Percentiles rank a stretch among this genome's conserved stretches.
Conservation (phyloP, 2,113 vertebrate genomes). For the Tetrax tetrax region DNA sequence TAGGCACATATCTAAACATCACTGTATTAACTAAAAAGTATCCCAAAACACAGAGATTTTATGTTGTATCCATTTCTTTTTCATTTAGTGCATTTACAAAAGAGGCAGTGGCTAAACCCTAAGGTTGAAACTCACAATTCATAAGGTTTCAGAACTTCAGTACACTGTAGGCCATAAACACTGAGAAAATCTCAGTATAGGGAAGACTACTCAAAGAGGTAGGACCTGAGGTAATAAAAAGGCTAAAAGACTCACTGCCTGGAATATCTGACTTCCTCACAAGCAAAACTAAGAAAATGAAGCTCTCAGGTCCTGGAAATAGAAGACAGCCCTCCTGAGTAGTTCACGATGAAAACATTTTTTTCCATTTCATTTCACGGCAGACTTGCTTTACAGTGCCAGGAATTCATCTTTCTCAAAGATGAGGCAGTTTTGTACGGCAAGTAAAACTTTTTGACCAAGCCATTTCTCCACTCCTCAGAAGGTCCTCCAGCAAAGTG, state of each 20-base stretch:
- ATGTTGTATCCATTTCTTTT: background rate
- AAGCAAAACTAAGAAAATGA: background rate
- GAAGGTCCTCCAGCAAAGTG: background rate
- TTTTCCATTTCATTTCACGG: background rate
- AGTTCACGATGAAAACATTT: background rate
- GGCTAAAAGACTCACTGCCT: background rate
- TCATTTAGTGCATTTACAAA: background rate
- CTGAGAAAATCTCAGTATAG: background rate
- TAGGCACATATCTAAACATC: background rate
- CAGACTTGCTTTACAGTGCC: background rate
- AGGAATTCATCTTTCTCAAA: background rate
- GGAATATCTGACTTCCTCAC: background rate
- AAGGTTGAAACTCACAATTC: background rate
- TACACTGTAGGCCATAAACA: background rate
- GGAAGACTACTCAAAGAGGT: background rate
- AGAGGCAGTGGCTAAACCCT: background rate
- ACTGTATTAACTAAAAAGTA: background rate
- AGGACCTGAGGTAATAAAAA: background rate
- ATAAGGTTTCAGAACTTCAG: background rate
- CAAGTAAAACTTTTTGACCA: background rate
- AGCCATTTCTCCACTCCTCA: background rate
- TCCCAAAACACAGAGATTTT: background rate
- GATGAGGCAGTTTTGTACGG: background rate
- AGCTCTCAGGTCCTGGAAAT: background rate
- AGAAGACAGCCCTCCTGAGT: background rate